phyloP scores from a whole-genome alignment of 2,888 invertebrate genomes.

The Bombyx huttoni region DNA sequence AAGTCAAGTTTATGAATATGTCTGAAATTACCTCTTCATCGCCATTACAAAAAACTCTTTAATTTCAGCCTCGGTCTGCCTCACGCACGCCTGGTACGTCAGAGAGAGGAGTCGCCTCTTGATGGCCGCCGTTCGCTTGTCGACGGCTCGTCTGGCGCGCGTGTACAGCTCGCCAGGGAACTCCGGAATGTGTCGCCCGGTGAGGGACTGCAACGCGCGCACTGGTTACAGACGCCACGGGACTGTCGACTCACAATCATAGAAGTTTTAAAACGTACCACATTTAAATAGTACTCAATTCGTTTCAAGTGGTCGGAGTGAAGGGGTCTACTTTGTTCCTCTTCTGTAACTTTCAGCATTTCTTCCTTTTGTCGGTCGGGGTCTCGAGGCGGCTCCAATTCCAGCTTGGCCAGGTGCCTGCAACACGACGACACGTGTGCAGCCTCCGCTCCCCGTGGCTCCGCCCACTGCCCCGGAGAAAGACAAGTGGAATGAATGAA shows the following conservation, averaged over 20 bases:
- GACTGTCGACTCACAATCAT: no score
- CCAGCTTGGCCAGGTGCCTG: conserved; percentile 61
- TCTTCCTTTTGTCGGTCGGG: conserved; percentile 76
- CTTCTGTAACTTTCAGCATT: conserved; percentile 59
- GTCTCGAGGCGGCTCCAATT: conserved; percentile 74
- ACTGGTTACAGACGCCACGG: no score
- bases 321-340: conserved; percentile 60
- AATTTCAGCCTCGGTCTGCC: conserved; percentile 72
- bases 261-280: conserved; percentile 27
- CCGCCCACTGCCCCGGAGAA: no score
- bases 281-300: conserved; percentile 71
- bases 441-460: neutral
- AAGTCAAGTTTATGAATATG: no score
- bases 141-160: conserved; percentile 36
- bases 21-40: conserved; percentile 64
- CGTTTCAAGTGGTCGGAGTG: conserved; percentile 64
- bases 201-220: conserved; percentile 28
- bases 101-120: conserved; percentile 48
- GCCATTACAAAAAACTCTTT: conserved; percentile 71
- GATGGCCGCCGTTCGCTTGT: conserved; percentile 41
- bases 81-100: conserved; percentile 46
- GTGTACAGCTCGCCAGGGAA: conserved; percentile 39
- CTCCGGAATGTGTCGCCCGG: conserved; percentile 35
- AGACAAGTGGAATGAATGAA: neutral
- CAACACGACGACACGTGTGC: neutral